Evolutionary conservation across 2,113 vertebrate species (phyloP).

Genomic region (Tylochromis polylepis): DNA sequence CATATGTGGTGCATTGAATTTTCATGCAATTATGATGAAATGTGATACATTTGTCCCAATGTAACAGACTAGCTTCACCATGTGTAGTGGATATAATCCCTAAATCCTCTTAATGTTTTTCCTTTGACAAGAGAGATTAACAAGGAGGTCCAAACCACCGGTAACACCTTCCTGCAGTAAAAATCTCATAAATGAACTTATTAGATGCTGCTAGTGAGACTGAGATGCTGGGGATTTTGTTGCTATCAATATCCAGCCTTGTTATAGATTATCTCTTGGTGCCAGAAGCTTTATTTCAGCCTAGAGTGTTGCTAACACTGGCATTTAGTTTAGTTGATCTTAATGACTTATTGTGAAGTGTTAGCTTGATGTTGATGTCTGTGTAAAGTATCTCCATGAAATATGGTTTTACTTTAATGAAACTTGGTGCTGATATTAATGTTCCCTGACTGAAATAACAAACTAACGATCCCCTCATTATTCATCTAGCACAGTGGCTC

Average conservation of each 20-base stretch:
- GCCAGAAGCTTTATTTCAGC: neutral
- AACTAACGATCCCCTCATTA: neutral
- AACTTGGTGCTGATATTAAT: neutral
- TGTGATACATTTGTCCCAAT: conserved; percentile 19
- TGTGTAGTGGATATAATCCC: conserved; percentile 19
- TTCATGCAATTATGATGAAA: conserved; percentile 25
- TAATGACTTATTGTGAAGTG: neutral
- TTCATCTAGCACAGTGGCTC: neutral
- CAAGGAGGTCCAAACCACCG: neutral
- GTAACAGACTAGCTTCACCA: conserved; percentile 16
- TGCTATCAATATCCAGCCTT: neutral
- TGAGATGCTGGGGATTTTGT: neutral
- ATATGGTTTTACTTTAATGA: neutral
- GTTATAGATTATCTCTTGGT: neutral
- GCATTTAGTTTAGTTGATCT: neutral
- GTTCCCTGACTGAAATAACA: neutral
- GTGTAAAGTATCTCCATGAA: neutral
- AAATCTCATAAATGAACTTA: neutral
- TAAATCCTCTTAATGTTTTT: conserved; percentile 49
- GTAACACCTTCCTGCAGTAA: neutral
- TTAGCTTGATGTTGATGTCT: neutral
- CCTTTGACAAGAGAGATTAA: conserved; percentile 18
- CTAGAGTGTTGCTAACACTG: neutral
- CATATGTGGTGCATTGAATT: neutral
- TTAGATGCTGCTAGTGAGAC: neutral